These are phyloP conservation scores for Lytechinus pictus DNA, from an alignment of 35 echinoderm and acorn worm genomes.

Conservation along the genomic window DNA sequence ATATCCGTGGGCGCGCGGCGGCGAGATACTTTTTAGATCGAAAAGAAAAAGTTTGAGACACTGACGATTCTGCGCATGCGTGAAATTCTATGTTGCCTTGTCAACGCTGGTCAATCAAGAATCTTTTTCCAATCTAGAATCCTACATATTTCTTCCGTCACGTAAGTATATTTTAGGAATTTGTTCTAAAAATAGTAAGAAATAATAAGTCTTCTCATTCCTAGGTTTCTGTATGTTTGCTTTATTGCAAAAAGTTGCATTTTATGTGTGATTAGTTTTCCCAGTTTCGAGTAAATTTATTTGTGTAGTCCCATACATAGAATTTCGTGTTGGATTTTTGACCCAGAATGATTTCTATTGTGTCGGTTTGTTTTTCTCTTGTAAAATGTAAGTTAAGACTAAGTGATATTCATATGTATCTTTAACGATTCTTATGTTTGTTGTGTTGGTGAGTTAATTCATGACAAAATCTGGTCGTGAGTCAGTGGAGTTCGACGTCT, in stretches of 20 bases:
- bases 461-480: no score
- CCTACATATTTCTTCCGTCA: not conserved
- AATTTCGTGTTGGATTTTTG: not conserved
- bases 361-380: no score
- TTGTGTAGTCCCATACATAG: not conserved
- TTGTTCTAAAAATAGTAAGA: not conserved
- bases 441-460: no score
- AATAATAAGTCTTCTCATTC: not conserved
- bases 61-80: not conserved
- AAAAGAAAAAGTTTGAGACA: not conserved
- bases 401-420: no score
- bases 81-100: not conserved
- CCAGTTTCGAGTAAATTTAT: not conserved
- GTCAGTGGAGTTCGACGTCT: no score
- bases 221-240: not conserved
- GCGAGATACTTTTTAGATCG: no score
- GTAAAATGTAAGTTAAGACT: no score
- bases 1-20: no score
- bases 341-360: no score
- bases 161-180: not conserved
- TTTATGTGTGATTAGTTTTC: not conserved
- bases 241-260: not conserved
- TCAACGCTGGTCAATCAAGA: slow-evolving; percentile 6
- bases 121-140: not conserved
- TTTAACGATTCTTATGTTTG: no score